Evolutionary conservation across 2,113 vertebrate species (phyloP), one percentile per base, ranked within the genome.

Genomic region (Etia nguti): DNA sequence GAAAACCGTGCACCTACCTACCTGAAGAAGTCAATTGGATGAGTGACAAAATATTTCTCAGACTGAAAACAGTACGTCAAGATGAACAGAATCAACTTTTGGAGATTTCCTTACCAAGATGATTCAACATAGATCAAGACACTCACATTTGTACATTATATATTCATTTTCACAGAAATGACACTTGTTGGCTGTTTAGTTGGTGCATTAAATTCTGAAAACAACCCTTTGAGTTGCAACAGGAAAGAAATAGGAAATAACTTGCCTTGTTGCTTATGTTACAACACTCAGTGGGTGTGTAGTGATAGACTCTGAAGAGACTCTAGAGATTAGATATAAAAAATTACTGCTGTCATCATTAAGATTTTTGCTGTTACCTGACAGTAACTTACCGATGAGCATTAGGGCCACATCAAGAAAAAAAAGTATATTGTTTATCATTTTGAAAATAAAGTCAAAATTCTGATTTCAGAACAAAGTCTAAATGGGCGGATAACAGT

Each of bases 341-440:
- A n/a, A n/a, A 31, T 22, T 54, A 22, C 52, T 54, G 52, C 52
- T 54, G 52, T 22, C 52, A 54, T 54, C 52, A 54, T 22, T 54
- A 54, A 54, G 10, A 54, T 11, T 54, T 54, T 54, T 54, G 22
- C 20, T 54, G 52, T 10, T 54, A 54, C 10, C 20, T 54, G 20
- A 54, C 52, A 54, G 20, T 54, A 6, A 54, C 0, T 54, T 54
- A 54, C 52, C 20, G 0, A 54, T 54, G 52, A 54, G 52, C 3
- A 54, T 54, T 11, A 54, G 52, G 20, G 10, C 10, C 5, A 54
- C 20, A 22, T 54, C 50, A 54, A 54, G 20, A 20, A 0, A 50
- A 50, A 18, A 50, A 10, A 54, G n/a, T 3, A 54, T 22, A 11
- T 54, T 3, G n/a, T 11, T 54, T 54, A 54, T 54, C 52, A 11